Conservation (phyloP, 2,113 vertebrate species). For the Balaenoptera acutorostrata region DNA sequence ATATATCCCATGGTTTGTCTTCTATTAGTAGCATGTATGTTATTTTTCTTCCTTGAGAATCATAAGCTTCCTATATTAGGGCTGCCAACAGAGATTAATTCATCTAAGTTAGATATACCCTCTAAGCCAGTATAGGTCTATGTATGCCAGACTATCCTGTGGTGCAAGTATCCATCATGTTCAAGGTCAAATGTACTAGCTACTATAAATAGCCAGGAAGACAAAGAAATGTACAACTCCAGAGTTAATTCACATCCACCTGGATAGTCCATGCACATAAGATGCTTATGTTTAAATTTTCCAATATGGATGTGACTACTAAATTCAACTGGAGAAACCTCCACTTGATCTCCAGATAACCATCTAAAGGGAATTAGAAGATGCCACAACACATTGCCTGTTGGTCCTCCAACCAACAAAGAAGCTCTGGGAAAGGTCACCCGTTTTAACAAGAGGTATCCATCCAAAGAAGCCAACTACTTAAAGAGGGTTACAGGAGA, state of each 20-base stretch:
- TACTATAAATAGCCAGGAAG: background rate
- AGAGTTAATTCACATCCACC: background rate
- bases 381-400: background rate
- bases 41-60: background rate
- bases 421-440: background rate
- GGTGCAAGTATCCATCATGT: background rate
- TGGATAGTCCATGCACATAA: background rate
- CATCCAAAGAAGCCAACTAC: background rate
- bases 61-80: background rate
- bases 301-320: background rate
- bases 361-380: background rate
- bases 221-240: background rate
- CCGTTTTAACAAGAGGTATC: background rate
- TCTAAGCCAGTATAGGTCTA: background rate
- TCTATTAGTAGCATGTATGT: background rate
- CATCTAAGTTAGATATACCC: background rate
- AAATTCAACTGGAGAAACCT: background rate
- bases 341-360: background rate
- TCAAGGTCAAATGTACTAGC: background rate
- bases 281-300: background rate
- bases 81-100: background rate
- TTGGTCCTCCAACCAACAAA: background rate
- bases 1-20: background rate
- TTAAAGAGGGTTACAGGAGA: background rate
- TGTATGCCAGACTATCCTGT: background rate